Evolutionary conservation across 2,888 invertebrate genomes (phyloP).

Genomic region (Eulithis testata): DNA sequence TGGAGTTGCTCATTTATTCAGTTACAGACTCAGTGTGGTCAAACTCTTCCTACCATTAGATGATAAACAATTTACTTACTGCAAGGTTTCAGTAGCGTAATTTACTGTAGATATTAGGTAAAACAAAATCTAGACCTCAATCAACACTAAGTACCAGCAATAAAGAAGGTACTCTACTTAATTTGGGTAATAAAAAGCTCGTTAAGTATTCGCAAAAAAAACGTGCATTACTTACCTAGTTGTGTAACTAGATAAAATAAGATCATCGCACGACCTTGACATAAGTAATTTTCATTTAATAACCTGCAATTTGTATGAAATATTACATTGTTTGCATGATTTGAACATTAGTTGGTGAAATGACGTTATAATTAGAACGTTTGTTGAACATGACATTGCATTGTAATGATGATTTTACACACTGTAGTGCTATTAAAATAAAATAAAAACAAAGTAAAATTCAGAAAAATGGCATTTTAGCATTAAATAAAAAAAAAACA

Average conservation of each 20-base stretch:
- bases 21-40: no score
- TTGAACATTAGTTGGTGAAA: conserved; percentile 8
- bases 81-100: no score
- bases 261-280: conserved; percentile 21
- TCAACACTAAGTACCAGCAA: neutral
- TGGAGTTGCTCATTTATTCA: no score
- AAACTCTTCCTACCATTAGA: no score
- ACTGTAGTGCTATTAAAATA: no score
- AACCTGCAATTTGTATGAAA: conserved; percentile 21
- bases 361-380: conserved; percentile 1
- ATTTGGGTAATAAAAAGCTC: conserved; percentile 22
- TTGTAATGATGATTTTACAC: no score
- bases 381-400: neutral
- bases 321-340: conserved; percentile 1
- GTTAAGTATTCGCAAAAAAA: conserved; percentile 22
- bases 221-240: neutral
- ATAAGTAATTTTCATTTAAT: conserved; percentile 19
- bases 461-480: no score
- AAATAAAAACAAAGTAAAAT: no score
- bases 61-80: no score
- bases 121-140: neutral
- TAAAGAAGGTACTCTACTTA: neutral
- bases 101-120: neutral
- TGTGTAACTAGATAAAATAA: conserved; percentile 9
- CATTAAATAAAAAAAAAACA: no score